Conservation (phyloP, 2,797 vertebrate species). For the Amblyraja radiata region DNA sequence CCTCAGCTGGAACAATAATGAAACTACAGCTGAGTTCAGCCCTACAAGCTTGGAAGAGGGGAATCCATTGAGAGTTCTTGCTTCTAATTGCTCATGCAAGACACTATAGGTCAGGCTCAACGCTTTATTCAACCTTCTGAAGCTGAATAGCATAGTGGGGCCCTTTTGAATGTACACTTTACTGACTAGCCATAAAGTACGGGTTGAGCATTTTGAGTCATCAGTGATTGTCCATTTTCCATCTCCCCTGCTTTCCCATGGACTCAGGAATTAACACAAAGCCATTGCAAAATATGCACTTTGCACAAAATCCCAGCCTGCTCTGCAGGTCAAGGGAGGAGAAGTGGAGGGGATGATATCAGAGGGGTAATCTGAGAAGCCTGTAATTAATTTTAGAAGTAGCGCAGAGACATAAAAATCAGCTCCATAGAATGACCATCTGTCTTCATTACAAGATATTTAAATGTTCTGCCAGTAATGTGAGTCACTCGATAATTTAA, state of each 20-base stretch:
- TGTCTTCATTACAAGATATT: not conserved
- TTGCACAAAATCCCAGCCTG: not conserved
- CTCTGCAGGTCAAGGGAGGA: not conserved
- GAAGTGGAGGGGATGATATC: not conserved
- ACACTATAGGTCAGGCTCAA: not conserved
- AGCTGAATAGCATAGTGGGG: not conserved
- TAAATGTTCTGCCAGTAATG: constrained; percentile 19
- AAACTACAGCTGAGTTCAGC: not conserved
- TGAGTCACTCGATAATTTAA: constrained; percentile 28
- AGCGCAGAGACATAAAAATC: not conserved
- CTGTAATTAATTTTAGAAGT: constrained; percentile 3
- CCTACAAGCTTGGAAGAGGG: not conserved
- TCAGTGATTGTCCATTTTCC: not conserved
- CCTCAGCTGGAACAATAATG: not conserved
- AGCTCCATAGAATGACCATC: constrained; percentile 22
- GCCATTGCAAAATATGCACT: not conserved
- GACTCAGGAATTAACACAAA: not conserved
- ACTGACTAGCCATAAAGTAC: not conserved
- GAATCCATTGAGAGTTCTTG: not conserved
- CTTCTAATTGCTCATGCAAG: not conserved
- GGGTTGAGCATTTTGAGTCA: not conserved
- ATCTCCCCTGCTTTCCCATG: not conserved
- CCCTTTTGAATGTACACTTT: not conserved
- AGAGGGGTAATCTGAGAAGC: not conserved
- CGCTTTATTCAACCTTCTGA: not conserved